These are phyloP conservation scores for Sialia sialis DNA, from an alignment of 2,113 vertebrate species.

Conservation along the genomic window DNA sequence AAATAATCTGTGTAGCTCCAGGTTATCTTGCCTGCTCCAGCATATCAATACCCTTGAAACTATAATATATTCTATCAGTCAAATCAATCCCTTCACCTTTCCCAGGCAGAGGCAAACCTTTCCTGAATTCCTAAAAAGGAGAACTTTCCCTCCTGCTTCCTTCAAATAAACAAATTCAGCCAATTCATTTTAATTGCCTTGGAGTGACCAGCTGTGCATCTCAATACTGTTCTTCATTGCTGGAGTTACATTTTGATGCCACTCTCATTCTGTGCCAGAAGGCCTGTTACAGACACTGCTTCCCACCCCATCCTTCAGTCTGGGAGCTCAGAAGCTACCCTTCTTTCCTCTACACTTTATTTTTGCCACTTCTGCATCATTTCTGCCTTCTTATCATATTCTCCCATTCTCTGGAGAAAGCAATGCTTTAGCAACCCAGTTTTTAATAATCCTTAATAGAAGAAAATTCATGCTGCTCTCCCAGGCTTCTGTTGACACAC, in stretches of 20 bases:
- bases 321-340: neutral
- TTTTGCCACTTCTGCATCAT: neutral
- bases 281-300: neutral
- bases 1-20: neutral
- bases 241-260: neutral
- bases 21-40: neutral
- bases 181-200: constrained; percentile 36
- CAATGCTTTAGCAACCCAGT: neutral
- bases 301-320: neutral
- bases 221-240: neutral
- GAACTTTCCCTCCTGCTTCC: neutral
- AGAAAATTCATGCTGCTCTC: neutral
- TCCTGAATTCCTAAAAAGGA: constrained; percentile 22
- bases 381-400: neutral
- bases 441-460: neutral
- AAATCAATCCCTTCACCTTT: neutral
- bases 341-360: neutral
- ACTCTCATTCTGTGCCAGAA: neutral
- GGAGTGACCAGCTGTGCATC: neutral
- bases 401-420: neutral
- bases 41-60: neutral
- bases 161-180: constrained; percentile 1
- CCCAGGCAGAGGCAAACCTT: neutral
- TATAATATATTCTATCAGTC: constrained; percentile 7
- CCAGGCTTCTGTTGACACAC: neutral